These are phyloP conservation scores for Diadophis punctatus DNA, from an alignment of 2,113 vertebrate genomes.

Conservation along the genomic window DNA sequence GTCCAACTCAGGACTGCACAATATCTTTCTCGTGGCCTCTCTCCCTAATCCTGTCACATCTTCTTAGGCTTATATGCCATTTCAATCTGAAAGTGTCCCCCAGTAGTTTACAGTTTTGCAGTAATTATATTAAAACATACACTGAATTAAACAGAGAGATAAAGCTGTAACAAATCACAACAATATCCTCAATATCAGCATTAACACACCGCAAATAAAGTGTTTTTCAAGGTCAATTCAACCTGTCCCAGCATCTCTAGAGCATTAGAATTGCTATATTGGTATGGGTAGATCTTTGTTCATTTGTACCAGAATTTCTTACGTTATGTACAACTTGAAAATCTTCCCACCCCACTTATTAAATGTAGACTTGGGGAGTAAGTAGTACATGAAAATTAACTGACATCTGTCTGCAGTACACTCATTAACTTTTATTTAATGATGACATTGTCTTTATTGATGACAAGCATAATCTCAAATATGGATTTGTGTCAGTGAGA, in stretches of 20 bases:
- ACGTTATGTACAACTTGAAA: neutral
- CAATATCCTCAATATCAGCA: neutral
- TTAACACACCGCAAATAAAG: neutral
- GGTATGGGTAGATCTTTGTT: neutral
- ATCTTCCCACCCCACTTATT: neutral
- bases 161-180: neutral
- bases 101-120: neutral
- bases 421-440: slow-evolving; percentile 8
- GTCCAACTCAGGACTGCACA: neutral
- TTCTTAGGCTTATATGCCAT: neutral
- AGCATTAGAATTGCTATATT: neutral
- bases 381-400: neutral
- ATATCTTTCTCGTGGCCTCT: neutral
- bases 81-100: neutral
- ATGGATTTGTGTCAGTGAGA: slow-evolving; percentile 12
- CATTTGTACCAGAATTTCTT: neutral
- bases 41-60: neutral
- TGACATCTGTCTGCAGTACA: neutral
- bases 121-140: neutral
- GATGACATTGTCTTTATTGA: slow-evolving; percentile 15
- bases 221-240: neutral
- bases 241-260: neutral
- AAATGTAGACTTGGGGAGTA: neutral
- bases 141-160: neutral
- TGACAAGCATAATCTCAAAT: slow-evolving; percentile 5